Evolutionary conservation across 1,140 invertebrate species (phyloP).

Genomic region (Ceratina japonica): DNA sequence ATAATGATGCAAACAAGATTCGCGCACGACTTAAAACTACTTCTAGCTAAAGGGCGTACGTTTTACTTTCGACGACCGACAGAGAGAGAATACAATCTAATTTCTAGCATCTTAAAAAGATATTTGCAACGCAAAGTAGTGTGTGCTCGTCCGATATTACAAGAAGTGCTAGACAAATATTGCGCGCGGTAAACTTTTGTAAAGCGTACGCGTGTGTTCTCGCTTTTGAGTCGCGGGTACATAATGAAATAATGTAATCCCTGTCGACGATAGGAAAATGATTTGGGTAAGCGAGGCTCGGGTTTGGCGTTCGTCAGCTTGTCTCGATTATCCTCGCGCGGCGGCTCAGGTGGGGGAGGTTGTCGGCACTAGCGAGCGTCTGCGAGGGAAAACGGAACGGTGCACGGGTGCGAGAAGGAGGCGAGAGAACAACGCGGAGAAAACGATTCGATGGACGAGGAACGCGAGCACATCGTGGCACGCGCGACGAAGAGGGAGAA

Average conservation of each 20-base stretch:
- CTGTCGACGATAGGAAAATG: constrained; percentile 29
- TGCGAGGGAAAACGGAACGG: constrained; percentile 42
- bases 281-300: constrained; percentile 23
- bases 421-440: constrained; percentile 27
- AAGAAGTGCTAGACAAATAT: too few species aligned
- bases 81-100: too few species aligned
- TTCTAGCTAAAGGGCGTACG: too few species aligned
- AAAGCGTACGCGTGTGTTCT: too few species aligned
- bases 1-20: background rate
- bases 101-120: too few species aligned
- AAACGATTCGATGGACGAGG: constrained; percentile 23
- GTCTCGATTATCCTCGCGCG: constrained; percentile 55
- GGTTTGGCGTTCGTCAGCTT: constrained; percentile 44
- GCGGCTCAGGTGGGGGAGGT: constrained; percentile 48
- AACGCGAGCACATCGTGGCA: constrained; percentile 34
- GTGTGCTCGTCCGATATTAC: too few species aligned
- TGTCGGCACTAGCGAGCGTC: constrained; percentile 65
- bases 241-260: background rate
- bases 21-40: too few species aligned
- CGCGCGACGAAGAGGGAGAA: constrained; percentile 52
- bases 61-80: too few species aligned
- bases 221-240: too few species aligned
- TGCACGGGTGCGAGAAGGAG: constrained; percentile 1
- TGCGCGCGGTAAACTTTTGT: too few species aligned
- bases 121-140: too few species aligned